Conservation (phyloP, 1,140 invertebrate species). For the Ylistrum balloti region DNA sequence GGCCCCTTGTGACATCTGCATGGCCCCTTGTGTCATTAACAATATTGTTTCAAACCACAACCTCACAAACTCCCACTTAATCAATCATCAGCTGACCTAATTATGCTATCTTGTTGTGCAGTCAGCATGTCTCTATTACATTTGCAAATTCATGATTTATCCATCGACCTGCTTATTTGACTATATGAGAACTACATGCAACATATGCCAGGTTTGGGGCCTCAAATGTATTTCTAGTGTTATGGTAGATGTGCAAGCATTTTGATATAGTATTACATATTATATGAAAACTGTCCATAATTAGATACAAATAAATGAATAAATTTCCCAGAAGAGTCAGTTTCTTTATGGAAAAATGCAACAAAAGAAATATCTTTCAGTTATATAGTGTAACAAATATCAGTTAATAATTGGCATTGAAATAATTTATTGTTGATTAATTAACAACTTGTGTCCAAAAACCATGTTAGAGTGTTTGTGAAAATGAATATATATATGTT, state of each 20-base stretch:
- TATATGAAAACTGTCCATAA: too few relatives aligned
- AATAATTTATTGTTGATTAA: not conserved
- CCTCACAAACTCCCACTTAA: constrained; percentile 6
- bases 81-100: constrained; percentile 32
- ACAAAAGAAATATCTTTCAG: too few relatives aligned
- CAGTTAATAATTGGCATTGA: not conserved
- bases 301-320: too few relatives aligned
- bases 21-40: constrained; percentile 24
- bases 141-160: constrained; percentile 10
- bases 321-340: too few relatives aligned
- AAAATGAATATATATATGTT: too few relatives aligned
- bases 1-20: constrained; percentile 21
- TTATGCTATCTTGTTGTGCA: not conserved
- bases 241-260: not conserved
- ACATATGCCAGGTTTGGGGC: constrained; percentile 10
- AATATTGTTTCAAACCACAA: constrained; percentile 39
- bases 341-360: too few relatives aligned
- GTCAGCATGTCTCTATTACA: constrained; percentile 27
- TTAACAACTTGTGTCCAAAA: not conserved
- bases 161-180: not conserved
- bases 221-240: not conserved
- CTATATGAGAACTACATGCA: not conserved
- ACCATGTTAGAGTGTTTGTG: not conserved
- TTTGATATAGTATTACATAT: not conserved
- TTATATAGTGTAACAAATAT: not conserved